Evolutionary conservation across 2,888 invertebrate species (phyloP), one percentile per base, ranked within the genome.

Genomic region (Drosophila leonis): DNA sequence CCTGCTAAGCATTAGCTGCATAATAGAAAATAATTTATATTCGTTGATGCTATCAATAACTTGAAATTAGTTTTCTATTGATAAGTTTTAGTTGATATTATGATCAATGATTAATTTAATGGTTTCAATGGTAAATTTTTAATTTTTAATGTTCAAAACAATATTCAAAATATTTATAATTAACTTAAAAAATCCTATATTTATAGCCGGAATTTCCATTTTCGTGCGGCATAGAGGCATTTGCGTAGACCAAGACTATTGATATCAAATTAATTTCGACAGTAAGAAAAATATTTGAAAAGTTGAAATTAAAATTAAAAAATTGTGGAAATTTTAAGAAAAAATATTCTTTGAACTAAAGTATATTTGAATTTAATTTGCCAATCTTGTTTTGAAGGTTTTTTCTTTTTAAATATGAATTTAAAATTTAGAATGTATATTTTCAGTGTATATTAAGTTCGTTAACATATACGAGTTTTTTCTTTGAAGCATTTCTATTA

Each of bases 401-500:
- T 15, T 7, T 18, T 18, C 4, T 31, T 48, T 18, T 48, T 6
- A 31, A 31, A 18, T 31, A 31, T 20, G 1, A 20, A 33, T 33
- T 20, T 0, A 33, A 51, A 51, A 48, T 48, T 20, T 18, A 51
- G 8, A 6, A 20, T 33, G 13, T 13, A 33, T 51, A 20, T 27
- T 48, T 48, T 10, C 42, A 77, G 79, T 65, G 67, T 59, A 61
- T 65, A 18, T 33, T 18, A 18, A 18, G 9, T 63, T 70, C 72
- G 71, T 55, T 62, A 49, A 55, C 41, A 4, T 42, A 62, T 10
- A 5, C 7, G 10, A 33, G 29, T 52, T 52, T 48, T 37, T 33
- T 18, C 29, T 35, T 42, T 35, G 15, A 33, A 44, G 49, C 59
- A 69, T 57, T 71, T 75, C 69, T 78, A 85, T 83, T 73, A 85